Percentiles rank a stretch among this genome's conserved stretches.
These are phyloP conservation scores for pig (Sus scrofa) DNA, from an alignment of 2,113 vertebrate genomes.

Conservation along the genomic window DNA sequence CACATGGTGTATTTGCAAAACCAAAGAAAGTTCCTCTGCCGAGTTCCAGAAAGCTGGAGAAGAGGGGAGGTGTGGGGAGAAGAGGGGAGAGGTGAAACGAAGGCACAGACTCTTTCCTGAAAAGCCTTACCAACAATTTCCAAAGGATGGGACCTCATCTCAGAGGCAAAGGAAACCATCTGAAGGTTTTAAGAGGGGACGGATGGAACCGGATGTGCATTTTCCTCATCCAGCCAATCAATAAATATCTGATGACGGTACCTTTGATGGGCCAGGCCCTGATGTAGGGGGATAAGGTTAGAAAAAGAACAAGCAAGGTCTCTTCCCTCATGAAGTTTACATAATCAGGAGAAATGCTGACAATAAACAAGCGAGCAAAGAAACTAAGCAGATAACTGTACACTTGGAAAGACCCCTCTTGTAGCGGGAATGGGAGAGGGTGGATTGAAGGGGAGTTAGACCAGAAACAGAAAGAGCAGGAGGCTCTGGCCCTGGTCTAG, in stretches of 20 bases:
- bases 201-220: not conserved
- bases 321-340: not conserved
- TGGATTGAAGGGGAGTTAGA: not conserved
- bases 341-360: not conserved
- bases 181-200: not conserved
- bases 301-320: not conserved
- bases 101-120: not conserved
- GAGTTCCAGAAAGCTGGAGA: slow-evolving; percentile 36
- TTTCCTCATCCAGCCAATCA: not conserved
- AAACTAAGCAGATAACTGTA: not conserved
- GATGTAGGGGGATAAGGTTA: not conserved
- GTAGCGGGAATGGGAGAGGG: not conserved
- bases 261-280: not conserved
- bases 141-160: not conserved
- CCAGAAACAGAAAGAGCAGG: not conserved
- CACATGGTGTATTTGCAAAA: not conserved
- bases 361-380: not conserved
- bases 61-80: not conserved
- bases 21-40: slow-evolving; percentile 39
- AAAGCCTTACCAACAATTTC: not conserved
- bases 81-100: not conserved
- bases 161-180: not conserved
- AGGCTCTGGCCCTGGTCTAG: not conserved
- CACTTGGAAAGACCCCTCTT: not conserved
- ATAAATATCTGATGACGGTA: not conserved